These are phyloP conservation scores for Orthosia gothica DNA, from an alignment of 2,888 invertebrate genomes.

Conservation along the genomic window DNA sequence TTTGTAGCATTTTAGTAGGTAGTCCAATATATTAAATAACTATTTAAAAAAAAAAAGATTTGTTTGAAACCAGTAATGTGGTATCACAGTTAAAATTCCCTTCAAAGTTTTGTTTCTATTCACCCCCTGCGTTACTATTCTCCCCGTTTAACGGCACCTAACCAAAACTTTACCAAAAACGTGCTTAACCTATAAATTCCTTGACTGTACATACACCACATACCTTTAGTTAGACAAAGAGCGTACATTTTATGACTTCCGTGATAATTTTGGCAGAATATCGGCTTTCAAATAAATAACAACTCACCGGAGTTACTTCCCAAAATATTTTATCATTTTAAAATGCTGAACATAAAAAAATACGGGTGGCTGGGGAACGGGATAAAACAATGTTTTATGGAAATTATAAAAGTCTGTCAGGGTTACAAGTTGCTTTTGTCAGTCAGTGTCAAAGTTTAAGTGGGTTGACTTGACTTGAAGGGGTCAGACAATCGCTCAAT, in stretches of 20 bases:
- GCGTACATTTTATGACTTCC: constrained; percentile 47
- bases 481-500: constrained; percentile 21
- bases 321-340: constrained; percentile 58
- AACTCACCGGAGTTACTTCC: constrained; percentile 40
- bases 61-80: no score
- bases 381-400: constrained; percentile 49
- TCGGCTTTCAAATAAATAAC: constrained; percentile 62
- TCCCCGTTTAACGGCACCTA: no score
- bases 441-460: constrained; percentile 48
- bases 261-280: constrained; percentile 53
- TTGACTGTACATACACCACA: constrained; percentile 5
- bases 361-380: constrained; percentile 64
- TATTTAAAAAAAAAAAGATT: no score
- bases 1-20: no score
- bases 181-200: not conserved
- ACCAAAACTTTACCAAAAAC: not conserved
- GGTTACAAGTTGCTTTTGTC: constrained; percentile 18
- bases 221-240: constrained; percentile 34
- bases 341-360: constrained; percentile 48
- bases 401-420: constrained; percentile 33
- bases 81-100: no score
- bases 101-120: no score
- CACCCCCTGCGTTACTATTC: no score
- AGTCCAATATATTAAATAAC: no score
- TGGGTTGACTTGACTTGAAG: constrained; percentile 1